phyloP scores from a whole-genome alignment of 2,888 invertebrate species.

The Ashinkailepas kermadecensis region DNA sequence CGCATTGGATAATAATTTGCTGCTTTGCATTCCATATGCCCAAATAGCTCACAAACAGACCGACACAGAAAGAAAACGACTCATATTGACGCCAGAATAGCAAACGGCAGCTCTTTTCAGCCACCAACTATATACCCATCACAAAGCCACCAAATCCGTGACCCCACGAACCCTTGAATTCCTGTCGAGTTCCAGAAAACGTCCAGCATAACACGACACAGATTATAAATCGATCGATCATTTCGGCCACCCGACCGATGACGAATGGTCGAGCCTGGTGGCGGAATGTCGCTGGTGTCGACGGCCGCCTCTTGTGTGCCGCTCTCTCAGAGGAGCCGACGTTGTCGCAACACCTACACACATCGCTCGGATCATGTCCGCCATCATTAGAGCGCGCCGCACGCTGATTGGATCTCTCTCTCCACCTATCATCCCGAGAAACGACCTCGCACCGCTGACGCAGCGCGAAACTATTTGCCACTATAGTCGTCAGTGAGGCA shows the following conservation, averaged over 20 bases:
- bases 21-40: no score
- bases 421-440: no score
- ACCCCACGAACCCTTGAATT: no score
- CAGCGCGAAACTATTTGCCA: not conserved
- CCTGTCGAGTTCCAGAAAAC: not conserved
- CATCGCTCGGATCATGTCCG: not conserved
- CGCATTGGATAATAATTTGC: no score
- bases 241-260: not conserved
- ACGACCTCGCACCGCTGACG: not conserved
- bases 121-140: no score
- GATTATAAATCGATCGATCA: conserved; percentile 3
- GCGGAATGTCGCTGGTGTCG: not conserved
- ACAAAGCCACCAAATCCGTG: no score
- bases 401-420: not conserved
- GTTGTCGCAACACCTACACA: not conserved
- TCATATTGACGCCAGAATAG: no score
- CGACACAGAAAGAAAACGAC: no score
- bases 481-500: not conserved
- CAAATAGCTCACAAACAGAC: no score
- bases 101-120: no score
- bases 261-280: not conserved
- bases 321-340: not conserved
- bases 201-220: not conserved
- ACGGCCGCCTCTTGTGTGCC: not conserved
- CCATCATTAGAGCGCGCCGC: not conserved